A percentile compares a stretch with the other conserved stretches of the same genome.
Evolutionary conservation across 2,797 vertebrate species (phyloP).

Genomic region (Champsocephalus gunnari): DNA sequence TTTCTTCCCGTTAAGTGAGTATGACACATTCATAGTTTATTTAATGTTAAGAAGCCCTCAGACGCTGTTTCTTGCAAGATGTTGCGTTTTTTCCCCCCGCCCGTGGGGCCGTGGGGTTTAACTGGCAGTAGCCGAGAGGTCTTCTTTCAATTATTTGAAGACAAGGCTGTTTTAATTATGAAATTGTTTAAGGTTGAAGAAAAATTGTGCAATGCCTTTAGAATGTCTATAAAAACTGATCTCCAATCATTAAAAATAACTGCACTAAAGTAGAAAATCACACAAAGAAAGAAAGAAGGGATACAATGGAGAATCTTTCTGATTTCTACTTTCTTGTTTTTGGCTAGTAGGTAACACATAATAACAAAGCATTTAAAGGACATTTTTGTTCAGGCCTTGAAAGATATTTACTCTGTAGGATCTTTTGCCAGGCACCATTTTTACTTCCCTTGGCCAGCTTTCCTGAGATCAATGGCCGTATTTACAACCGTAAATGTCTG

Average conservation of each 20-base stretch:
- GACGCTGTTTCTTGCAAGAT: too few species aligned
- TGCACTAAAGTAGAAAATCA: slow-evolving; percentile 4
- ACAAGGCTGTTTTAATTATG: slow-evolving; percentile 19
- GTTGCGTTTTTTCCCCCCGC: too few species aligned
- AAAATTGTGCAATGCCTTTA: slow-evolving; percentile 24
- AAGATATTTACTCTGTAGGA: slow-evolving; percentile 15
- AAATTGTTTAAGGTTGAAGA: slow-evolving; percentile 33
- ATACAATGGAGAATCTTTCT: background rate
- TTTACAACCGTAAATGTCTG: slow-evolving; percentile 12
- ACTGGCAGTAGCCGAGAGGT: slow-evolving; percentile 17
- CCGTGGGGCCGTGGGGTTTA: background rate
- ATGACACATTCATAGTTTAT: too few species aligned
- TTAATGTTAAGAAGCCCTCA: too few species aligned
- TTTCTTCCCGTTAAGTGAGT: too few species aligned
- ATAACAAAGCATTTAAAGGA: background rate
- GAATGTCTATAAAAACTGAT: slow-evolving; percentile 19
- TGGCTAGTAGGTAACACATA: background rate
- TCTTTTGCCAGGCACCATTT: slow-evolving; percentile 19
- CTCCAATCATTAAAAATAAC: slow-evolving; percentile 13
- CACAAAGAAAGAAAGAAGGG: background rate
- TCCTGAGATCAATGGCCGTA: slow-evolving; percentile 24
- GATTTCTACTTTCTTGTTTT: background rate
- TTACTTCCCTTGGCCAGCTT: slow-evolving; percentile 1
- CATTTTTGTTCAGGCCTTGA: slow-evolving; percentile 19
- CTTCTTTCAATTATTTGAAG: slow-evolving; percentile 46